These are phyloP conservation scores for Drosophila prostipennis DNA, from an alignment of 2,888 invertebrate species.

Conservation along the genomic window DNA sequence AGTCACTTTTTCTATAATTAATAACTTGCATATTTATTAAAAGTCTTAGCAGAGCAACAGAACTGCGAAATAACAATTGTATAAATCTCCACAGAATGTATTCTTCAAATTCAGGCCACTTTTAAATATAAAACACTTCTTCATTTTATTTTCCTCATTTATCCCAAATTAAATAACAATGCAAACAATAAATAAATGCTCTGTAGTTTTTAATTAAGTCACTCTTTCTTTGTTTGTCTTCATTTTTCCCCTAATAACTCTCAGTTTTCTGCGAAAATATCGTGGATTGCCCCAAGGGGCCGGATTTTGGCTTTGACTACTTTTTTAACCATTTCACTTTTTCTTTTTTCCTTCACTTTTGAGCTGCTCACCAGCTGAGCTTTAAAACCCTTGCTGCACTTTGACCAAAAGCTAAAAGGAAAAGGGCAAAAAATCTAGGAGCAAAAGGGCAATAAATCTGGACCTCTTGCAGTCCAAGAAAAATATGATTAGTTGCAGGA, in stretches of 20 bases:
- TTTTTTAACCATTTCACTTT: constrained; percentile 1
- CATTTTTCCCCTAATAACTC: neutral
- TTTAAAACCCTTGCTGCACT: neutral
- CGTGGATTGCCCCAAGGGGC: neutral
- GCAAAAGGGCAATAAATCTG: neutral
- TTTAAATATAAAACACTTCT: too few relatives aligned
- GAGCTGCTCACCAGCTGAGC: constrained; percentile 11
- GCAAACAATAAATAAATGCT: too few relatives aligned
- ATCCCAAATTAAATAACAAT: too few relatives aligned
- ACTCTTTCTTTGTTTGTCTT: neutral
- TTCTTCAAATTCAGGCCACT: too few relatives aligned
- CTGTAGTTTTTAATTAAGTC: neutral
- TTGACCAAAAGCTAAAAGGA: constrained; percentile 1
- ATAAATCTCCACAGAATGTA: too few relatives aligned
- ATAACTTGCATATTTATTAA: too few relatives aligned
- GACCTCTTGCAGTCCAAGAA: too few relatives aligned
- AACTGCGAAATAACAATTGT: too few relatives aligned
- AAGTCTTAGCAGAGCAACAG: too few relatives aligned
- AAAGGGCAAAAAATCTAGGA: neutral
- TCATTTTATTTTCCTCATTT: too few relatives aligned
- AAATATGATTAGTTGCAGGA: neutral
- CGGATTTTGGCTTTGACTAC: neutral
- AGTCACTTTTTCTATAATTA: too few relatives aligned
- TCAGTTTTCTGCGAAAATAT: neutral
- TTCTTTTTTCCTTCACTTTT: neutral